Evolutionary conservation across 1,140 invertebrate species (phyloP).

Genomic region (Telenomus remus): DNA sequence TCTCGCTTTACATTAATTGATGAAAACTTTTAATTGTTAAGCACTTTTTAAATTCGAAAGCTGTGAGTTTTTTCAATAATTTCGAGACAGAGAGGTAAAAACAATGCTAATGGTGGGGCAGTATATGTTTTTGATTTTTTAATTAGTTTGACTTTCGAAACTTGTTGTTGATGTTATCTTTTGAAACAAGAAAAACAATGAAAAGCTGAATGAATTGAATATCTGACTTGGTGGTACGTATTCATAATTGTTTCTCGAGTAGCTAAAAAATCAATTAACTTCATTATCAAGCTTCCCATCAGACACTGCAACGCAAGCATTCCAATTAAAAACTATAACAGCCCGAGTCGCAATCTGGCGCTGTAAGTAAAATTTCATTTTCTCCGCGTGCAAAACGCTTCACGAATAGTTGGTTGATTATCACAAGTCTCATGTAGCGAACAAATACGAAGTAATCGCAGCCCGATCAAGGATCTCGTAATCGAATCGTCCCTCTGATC

Average conservation of each 20-base stretch:
- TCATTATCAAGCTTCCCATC: conserved; percentile 22
- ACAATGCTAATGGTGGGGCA: too few species aligned
- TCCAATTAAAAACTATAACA: conserved; percentile 53
- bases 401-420: conserved; percentile 49
- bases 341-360: conserved; percentile 27
- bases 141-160: too few species aligned
- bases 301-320: conserved; percentile 29
- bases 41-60: too few species aligned
- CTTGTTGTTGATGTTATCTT: neutral
- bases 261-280: conserved; percentile 31
- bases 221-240: neutral
- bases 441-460: conserved; percentile 55
- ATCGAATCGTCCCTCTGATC: conserved; percentile 56
- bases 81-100: too few species aligned
- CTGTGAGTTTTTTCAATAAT: too few species aligned
- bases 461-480: conserved; percentile 49
- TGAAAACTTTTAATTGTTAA: neutral
- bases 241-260: conserved; percentile 16
- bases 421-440: conserved; percentile 49
- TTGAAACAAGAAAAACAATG: neutral
- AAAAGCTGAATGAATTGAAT: conserved; percentile 1
- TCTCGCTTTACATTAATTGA: neutral
- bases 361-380: conserved; percentile 51
- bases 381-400: conserved; percentile 31
- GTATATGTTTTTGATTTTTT: too few species aligned